Evolutionary conservation across 2,888 invertebrate species (phyloP).

Genomic region (Aspidiotus rigidus): DNA sequence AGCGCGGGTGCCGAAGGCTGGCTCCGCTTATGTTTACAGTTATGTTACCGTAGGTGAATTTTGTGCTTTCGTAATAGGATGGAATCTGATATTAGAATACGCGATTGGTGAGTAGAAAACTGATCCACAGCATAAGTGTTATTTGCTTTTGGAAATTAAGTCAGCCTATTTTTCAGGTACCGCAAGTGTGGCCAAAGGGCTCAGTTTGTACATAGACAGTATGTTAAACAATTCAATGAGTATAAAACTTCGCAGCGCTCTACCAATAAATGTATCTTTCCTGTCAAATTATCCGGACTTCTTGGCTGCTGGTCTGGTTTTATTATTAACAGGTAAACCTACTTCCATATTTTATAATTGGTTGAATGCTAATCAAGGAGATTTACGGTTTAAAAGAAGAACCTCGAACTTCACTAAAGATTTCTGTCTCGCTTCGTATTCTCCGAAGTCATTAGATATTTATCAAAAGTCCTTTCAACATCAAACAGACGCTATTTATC

Average conservation of each 20-base stretch:
- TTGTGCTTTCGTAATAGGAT: conserved; percentile 88
- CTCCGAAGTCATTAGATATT: background rate
- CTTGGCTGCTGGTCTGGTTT: conserved; percentile 55
- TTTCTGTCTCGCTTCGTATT: background rate
- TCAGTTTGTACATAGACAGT: conserved; percentile 63
- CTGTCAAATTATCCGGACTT: conserved; percentile 62
- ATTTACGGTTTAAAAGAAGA: background rate
- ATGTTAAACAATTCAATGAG: conserved; percentile 54
- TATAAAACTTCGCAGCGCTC: conserved; percentile 45
- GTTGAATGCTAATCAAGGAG: too few species aligned
- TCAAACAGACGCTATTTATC: background rate
- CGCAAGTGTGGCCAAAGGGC: conserved; percentile 64
- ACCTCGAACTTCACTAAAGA: background rate
- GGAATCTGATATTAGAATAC: conserved; percentile 86
- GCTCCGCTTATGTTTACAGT: conserved; percentile 77
- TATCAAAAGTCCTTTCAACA: background rate
- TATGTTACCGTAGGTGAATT: conserved; percentile 67
- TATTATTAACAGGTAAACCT: conserved; percentile 47
- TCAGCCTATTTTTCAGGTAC: conserved; percentile 49
- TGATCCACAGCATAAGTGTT: too few species aligned
- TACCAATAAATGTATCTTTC: conserved; percentile 55
- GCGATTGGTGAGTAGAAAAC: conserved; percentile 57
- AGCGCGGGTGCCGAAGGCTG: conserved; percentile 67
- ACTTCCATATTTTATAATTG: background rate
- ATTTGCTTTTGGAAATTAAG: background rate